Evolutionary conservation across 1,140 invertebrate species (phyloP), one percentile per base, ranked within the genome.

Genomic region (Macrostomum lignano): DNA sequence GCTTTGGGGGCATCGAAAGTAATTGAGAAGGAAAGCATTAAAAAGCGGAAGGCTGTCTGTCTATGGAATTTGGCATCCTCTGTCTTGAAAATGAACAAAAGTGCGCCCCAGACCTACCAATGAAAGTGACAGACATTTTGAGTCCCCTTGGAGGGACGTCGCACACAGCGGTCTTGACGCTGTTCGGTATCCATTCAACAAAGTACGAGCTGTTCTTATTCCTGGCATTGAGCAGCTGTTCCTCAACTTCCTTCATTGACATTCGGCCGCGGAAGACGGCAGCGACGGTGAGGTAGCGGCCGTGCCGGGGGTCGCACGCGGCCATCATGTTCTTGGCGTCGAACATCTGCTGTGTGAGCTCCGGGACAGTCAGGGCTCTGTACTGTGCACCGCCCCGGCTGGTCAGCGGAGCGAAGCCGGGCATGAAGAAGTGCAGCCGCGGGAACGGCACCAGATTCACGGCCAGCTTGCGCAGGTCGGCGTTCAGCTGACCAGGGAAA

Each of bases 391-490:
- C 49, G 20, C 50, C 55, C 9, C 59, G 34, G 10, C 67, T 64
- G 21, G 66, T 67, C 3, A 72, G 44, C 0, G 71, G 71, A 1
- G 68, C 69, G 44, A 71, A 70, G 7, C 72, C 71, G 14, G 72
- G 69, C 61, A 74, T 72, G 44, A 74, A 73, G 58, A 74, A 74
- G 44, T 74, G 72, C 0, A 74, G 55, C 13, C 68, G 56, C 20
- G 69, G 70, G 48, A 71, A 72, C 2, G 69, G 69, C 3, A 72
- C 67, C 69, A 72, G 70, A 44, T 77, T 77, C 11, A 76, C 72
- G 7, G 72, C 71, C 19, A 77, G 51, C 54, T 77, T 78, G 7
- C 73, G 58, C 15, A 78, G 55, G 24, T 32, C 31, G 19, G 78
- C 36, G 22, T 74, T 72, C 47, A 79, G 79, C 25, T 78, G 74